Evolutionary conservation across 2,888 invertebrate species (phyloP), one percentile per base, ranked within the genome.

Genomic region (Cosmia trapezina): DNA sequence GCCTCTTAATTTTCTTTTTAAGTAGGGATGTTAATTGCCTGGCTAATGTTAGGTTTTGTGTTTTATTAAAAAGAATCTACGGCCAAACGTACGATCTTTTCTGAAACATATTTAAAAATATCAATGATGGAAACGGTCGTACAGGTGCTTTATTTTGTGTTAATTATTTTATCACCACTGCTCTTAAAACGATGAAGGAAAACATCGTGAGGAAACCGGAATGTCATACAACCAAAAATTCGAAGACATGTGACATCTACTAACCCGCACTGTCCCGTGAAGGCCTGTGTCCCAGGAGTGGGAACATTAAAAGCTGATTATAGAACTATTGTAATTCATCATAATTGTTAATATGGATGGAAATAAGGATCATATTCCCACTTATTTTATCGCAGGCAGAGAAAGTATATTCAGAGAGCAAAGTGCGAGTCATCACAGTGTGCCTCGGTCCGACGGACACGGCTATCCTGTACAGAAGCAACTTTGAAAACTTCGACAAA

Each of bases 381-480:
- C 43, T 28, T 56, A 81, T 81, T 14, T 83, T 60, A 83, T 70
- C 19, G 7, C 89, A 95, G 95, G 85, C 88, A 6, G 88, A 91
- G 61, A 87, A 89, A 56, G 72, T 83, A 67, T 91, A 90, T 80
- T 83, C 87, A 49, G 90, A 89, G 66, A 91, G 90, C 9, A 87
- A 91, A 77, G 95, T 96, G 5, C 92, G 94, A 11, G 90, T 95
- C 51, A 76, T 94, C 80, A 93, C 94, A 14, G 94, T 95, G 8
- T 96, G 96, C 76, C 91, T 95, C 33, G 96, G 96, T 1, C 94
- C 95, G 0, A 96, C 96, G 0, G 95, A 96, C 84, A 96, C 96
- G 0, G 95, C 94, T 5, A 90, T 95, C 45, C 83, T 95, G 4
- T 91, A 93, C 53, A 90, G 92, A 81, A 89, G 79, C 41, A 90